Evolutionary conservation across 2,888 invertebrate genomes (phyloP), one percentile per base, ranked within the genome.

Genomic region (Nebria salina): DNA sequence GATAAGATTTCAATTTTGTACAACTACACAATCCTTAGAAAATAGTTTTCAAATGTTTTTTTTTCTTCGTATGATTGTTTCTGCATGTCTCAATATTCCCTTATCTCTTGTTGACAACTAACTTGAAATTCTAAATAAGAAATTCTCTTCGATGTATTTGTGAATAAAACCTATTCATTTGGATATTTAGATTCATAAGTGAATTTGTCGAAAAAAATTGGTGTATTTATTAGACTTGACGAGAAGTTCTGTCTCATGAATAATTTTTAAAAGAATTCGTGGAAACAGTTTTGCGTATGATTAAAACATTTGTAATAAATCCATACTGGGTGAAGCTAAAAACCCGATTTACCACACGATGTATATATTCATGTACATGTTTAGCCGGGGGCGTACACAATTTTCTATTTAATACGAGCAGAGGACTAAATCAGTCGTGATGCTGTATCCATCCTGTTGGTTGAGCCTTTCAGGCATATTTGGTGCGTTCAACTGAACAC

Each of bases 401-500:
- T 72, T 78, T 78, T 78, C 78, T 78, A 65, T 79, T 79, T 79
- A 79, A 79, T 79, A 74, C 79, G 73, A 68, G 79, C 74, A 66
- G 77, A 72, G 66, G 79, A 70, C 73, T 74, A 74, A 79, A 79
- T 79, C 73, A 79, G 74, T 79, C 79, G 73, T 79, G 54, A 54
- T 54, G 54, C 13, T 54, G 73, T 79, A 79, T 75, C 74, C 79
- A 41, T 72, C 77, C 34, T 77, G 64, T 74, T 70, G 70, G 26
- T 26, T 68, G 73, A 73, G 75, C 79, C 79, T 79, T 79, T 54
- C 66, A 74, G 74, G 79, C 54, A 75, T 79, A 79, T 79, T 79
- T 79, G 73, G 79, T 79, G 79, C 79, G 79, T 79, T 79, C 74
- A 79, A 79, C 79, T 79, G 79, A 66, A 79, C 79, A 79, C 78